A percentile compares a stretch with the other conserved stretches of the same genome.
Conservation (phyloP, 1,140 invertebrate species). For the Neodiprion lecontei region DNA sequence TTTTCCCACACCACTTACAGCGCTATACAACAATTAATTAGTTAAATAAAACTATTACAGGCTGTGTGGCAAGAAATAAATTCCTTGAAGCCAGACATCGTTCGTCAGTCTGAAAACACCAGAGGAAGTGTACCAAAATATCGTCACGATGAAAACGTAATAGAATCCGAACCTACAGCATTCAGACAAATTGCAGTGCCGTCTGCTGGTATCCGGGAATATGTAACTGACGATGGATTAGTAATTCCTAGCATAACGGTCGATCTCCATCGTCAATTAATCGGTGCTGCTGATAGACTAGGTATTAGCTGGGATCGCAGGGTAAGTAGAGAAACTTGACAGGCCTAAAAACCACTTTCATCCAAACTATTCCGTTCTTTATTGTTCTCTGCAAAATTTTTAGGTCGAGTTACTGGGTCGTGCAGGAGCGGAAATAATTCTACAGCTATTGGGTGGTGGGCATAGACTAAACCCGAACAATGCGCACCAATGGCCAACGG, state of each 20-base stretch:
- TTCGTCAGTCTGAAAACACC: conserved; percentile 59
- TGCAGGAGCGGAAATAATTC: conserved; percentile 78
- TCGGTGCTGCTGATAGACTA: conserved; percentile 69
- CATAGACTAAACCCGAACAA: conserved; percentile 80
- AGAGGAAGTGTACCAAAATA: conserved; percentile 59
- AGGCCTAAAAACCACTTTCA: neutral
- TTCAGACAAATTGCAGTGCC: conserved; percentile 78
- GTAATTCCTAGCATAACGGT: conserved; percentile 78
- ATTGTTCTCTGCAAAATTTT: conserved; percentile 12
- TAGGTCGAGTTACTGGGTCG: conserved; percentile 78
- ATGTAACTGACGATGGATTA: conserved; percentile 82
- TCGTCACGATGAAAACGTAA: conserved; percentile 86
- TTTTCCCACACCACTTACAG: neutral
- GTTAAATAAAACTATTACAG: conserved; percentile 31
- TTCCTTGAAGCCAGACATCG: conserved; percentile 73
- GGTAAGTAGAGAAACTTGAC: conserved; percentile 31
- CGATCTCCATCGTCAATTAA: conserved; percentile 71
- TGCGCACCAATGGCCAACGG: conserved; percentile 79
- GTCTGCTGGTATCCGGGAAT: conserved; percentile 68
- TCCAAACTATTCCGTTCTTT: conserved; percentile 15
- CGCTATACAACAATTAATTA: neutral
- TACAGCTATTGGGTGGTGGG: conserved; percentile 80
- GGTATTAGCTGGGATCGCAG: conserved; percentile 72
- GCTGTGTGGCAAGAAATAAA: conserved; percentile 72
- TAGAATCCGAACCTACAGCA: conserved; percentile 70